phyloP scores from a whole-genome alignment of 2,888 invertebrate genomes.

The Melanostoma mellinum region DNA sequence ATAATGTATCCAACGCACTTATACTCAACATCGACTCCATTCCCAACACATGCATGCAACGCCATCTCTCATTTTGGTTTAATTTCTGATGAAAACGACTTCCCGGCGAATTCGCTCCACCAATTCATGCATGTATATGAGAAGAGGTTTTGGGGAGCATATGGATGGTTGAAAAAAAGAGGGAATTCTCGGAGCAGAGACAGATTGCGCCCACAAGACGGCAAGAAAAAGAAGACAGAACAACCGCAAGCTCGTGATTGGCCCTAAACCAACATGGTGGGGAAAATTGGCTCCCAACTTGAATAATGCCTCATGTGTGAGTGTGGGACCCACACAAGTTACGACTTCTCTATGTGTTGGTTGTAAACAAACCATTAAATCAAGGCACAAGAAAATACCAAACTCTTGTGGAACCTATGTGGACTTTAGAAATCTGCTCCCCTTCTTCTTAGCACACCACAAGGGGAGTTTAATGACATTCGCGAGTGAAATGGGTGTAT shows the following conservation, averaged over 20 bases:
- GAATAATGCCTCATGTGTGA: slow-evolving; percentile 6
- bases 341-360: slow-evolving; percentile 35
- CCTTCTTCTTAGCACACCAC: not conserved
- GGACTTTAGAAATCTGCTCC: slow-evolving; percentile 2
- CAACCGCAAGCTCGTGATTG: slow-evolving; percentile 59
- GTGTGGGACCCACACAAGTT: slow-evolving; percentile 13
- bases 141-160: slow-evolving; percentile 34
- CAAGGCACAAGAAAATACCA: slow-evolving; percentile 35
- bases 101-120: slow-evolving; percentile 67
- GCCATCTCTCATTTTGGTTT: slow-evolving; percentile 24
- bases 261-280: slow-evolving; percentile 40
- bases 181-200: slow-evolving; percentile 37
- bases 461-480: slow-evolving; percentile 40
- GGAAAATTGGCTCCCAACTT: slow-evolving; percentile 65
- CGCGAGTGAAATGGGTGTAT: slow-evolving; percentile 45
- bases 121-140: slow-evolving; percentile 7
- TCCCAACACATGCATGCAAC: slow-evolving; percentile 41
- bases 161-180: slow-evolving; percentile 54
- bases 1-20: slow-evolving; percentile 47
- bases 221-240: slow-evolving; percentile 38
- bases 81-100: too few species aligned
- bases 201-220: not conserved
- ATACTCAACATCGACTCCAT: not conserved
- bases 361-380: slow-evolving; percentile 71
- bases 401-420: slow-evolving; percentile 53